Conservation (phyloP, 2,888 invertebrate genomes). For the Galerucella nymphaeae region DNA sequence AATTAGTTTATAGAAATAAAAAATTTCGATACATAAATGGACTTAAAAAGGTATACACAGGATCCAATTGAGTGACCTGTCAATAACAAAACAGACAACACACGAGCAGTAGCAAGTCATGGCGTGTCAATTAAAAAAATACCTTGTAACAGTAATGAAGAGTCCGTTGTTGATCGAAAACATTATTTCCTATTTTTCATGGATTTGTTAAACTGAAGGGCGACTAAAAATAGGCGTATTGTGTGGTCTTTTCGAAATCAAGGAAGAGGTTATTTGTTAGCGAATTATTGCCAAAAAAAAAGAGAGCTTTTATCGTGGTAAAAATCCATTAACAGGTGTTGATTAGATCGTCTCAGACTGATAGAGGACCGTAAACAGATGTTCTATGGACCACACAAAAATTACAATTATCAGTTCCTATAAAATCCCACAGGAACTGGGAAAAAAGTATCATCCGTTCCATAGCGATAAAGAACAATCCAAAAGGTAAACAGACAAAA, state of each 20-base stretch:
- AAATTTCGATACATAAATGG: not conserved
- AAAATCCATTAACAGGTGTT: conserved; percentile 46
- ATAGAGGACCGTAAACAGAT: conserved; percentile 36
- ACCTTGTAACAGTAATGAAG: conserved; percentile 36
- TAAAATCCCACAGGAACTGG: too few species aligned
- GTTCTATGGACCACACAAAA: conserved; percentile 2
- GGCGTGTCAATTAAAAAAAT: conserved; percentile 43
- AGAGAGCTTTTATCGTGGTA: conserved; percentile 43
- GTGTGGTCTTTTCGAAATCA: conserved; percentile 35
- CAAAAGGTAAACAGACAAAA: too few species aligned
- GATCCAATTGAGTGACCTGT: conserved; percentile 28
- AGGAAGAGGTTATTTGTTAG: conserved; percentile 41
- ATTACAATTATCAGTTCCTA: not conserved
- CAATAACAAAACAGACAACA: conserved; percentile 31
- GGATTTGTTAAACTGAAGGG: conserved; percentile 25
- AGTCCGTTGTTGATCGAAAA: conserved; percentile 30
- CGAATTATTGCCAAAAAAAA: conserved; percentile 51
- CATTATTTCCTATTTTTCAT: conserved; percentile 37
- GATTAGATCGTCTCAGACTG: conserved; percentile 25
- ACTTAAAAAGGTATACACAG: not conserved
- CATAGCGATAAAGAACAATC: too few species aligned
- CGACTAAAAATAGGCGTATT: conserved; percentile 25
- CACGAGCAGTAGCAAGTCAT: conserved; percentile 40
- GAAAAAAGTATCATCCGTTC: too few species aligned
- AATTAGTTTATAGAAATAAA: not conserved